phyloP scores from a whole-genome alignment of 2,888 invertebrate genomes.

The Nesidiocoris tenuis region DNA sequence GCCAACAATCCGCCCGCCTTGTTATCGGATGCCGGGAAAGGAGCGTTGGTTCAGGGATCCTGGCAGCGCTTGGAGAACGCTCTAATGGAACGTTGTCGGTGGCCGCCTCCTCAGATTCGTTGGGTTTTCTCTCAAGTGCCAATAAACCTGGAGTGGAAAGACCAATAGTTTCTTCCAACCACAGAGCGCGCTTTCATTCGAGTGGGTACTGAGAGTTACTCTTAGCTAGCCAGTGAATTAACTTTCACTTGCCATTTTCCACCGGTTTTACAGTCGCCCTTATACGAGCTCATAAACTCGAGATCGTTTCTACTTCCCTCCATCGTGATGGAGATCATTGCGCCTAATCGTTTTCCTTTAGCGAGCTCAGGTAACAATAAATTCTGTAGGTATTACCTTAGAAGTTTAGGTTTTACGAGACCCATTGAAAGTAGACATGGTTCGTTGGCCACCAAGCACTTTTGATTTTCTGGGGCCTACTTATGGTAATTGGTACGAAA shows the following conservation, averaged over 20 bases:
- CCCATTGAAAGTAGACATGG: too few relatives aligned
- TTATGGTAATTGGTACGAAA: too few relatives aligned
- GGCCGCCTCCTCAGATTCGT: background rate
- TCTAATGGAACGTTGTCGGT: background rate
- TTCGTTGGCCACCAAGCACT: too few relatives aligned
- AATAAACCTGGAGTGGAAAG: conserved; percentile 15
- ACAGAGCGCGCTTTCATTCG: background rate
- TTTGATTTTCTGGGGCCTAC: too few relatives aligned
- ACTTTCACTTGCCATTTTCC: background rate
- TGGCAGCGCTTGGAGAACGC: background rate
- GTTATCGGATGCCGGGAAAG: background rate
- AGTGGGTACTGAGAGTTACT: background rate
- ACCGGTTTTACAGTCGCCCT: background rate
- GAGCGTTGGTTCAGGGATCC: background rate
- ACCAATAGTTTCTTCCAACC: background rate
- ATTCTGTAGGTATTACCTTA: too few relatives aligned
- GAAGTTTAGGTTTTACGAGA: too few relatives aligned
- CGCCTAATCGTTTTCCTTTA: too few relatives aligned
- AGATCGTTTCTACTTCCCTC: too few relatives aligned
- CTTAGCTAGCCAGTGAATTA: background rate
- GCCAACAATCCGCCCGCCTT: background rate
- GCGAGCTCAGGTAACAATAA: too few relatives aligned
- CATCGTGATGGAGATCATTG: too few relatives aligned
- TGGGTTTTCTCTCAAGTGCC: conserved; percentile 24
- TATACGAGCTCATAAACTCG: background rate